Evolutionary conservation across 2,888 invertebrate species (phyloP), one percentile per base, ranked within the genome.

Genomic region (Epinotia ramella): DNA sequence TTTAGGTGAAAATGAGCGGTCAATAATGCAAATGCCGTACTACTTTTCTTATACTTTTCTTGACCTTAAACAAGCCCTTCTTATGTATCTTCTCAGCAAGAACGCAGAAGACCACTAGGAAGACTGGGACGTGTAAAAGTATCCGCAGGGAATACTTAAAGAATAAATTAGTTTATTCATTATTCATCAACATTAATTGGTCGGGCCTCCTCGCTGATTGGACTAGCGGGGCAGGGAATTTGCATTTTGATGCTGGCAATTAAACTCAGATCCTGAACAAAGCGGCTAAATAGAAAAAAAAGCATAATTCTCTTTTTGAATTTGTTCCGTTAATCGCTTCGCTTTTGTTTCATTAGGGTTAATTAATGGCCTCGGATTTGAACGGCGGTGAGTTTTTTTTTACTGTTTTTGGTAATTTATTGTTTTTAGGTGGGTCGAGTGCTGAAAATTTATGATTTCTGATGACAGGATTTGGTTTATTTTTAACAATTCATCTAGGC

Each of bases 241-340:
- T 75, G 75, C 75, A 75, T 75, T 71, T 71, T 71, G 70, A 70
- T 71, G 74, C 74, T 70, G 59, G 74, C 66, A 75, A 75, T 75
- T 75, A 75, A 65, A 74, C 74, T 75, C 70, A 75, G 74, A 74
- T 74, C 74, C 66, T 60, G 75, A 66, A 70, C 74, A 74, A 74
- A 75, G 68, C 73, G 73, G 18, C 73, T 63, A 63, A 73, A 73
- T 65, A 75, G 74, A 71, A 75, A 75, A 74, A 73, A 75, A 71
- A 70, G 13, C 44, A 70, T 75, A 75, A 75, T 75, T 75, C 74
- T 49, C 64, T 70, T 70, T 75, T 75, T 75, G 75, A 75, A 75
- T 75, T 75, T 75, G 75, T 75, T 75, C 70, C 70, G 75, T 71
- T 75, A 75, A 75, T 75, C 75, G 75, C 49, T 70, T 71, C 75